Evolutionary conservation across 2,113 vertebrate species (phyloP), one percentile per base, ranked within the genome.

Genomic region (Puffinus mauretanicus): DNA sequence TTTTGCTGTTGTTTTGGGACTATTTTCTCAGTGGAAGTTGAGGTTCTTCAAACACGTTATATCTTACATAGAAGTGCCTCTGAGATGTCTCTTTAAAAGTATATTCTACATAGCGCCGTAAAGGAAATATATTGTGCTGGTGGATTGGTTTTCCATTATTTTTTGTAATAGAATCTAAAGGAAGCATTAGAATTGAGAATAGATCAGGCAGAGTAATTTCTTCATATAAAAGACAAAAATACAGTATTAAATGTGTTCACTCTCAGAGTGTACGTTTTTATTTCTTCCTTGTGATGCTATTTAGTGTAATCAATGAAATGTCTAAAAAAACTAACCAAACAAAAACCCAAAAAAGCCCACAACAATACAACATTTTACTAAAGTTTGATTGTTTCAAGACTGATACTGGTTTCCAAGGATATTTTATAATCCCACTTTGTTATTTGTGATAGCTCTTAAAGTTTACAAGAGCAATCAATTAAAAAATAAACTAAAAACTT

Each of bases 311-410:
- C 11, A 57, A 6, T 80, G 29, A 73, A 65, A 54, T 49, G 7
- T 29, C 19, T 9, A 24, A 60, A 51, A n/a, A 46, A 69, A 4
- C 6, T 16, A 24, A 10, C 16, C 13, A 52, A 30, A 24, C 5
- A 22, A n/a, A 40, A 51, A 13, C 3, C 52, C 55, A 19, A 17
- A 73, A 49, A 47, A 3, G 13, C 27, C 10, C 6, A 15, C 47
- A 25, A 9, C 38, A 82, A 9, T 57, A 34, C 0, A 6, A 49
- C 2, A 0, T 47, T 29, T 58, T 86, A 12, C 13, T 75, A 11
- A 88, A 60, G 20, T 75, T 27, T 32, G 7, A 25, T 32, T 47
- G 36, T 73, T 81, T 80, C 21, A 62, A 84, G 72, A 79, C 19
- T n/a, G 3, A 21, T 58, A 34, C 11, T 69, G 38, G 1, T 65